Evolutionary conservation across 2,113 vertebrate genomes (phyloP), one percentile per base, ranked within the genome.

Genomic region (Daubentonia madagascariensis): DNA sequence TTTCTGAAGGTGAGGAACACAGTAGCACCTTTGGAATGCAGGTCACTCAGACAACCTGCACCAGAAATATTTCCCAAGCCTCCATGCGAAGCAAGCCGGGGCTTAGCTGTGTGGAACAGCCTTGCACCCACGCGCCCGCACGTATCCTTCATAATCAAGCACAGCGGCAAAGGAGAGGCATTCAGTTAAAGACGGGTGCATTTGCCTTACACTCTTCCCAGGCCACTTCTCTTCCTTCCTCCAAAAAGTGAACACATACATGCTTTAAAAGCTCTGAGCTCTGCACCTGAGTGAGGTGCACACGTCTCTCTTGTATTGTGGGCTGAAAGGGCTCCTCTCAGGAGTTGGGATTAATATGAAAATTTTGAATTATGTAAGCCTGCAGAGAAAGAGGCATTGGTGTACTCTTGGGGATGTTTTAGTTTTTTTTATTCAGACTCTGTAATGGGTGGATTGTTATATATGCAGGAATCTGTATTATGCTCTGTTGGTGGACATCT

Each of bases 11-110:
- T 25, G 54, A 94, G 76, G 84, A 30, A 43, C 50, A 59, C 20
- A 20, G 35, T 30, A 86, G 90, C 70, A 93, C 93, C 94, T 94
- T 72, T 59, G 30, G 12, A 61, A 73, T 40, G 32, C 45, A 61
- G 45, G 89, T 23, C 17, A 18, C 63, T 91, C 48, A 59, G 50
- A 59, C 32, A 28, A 8, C 32, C 23, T 81, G 73, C 72, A 59
- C 14, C 50, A 5, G 18, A 78, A 32, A 22, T 1, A 8, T 8
- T 43, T 43, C 67, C 14, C 25, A 12, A 0, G 8, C 48, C 70
- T 30, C 8, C 18, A 30, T 3, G 45, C 52, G 43, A 8, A 63
- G 54, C 18, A 43, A 37, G 28, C 10, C 5, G 5, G 54, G 18
- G 35, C 6, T 3, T 63, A 35, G 35, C 85, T 40, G 20, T 3